Conservation (phyloP, 2,113 vertebrate genomes). For the Calidris pygmaea region DNA sequence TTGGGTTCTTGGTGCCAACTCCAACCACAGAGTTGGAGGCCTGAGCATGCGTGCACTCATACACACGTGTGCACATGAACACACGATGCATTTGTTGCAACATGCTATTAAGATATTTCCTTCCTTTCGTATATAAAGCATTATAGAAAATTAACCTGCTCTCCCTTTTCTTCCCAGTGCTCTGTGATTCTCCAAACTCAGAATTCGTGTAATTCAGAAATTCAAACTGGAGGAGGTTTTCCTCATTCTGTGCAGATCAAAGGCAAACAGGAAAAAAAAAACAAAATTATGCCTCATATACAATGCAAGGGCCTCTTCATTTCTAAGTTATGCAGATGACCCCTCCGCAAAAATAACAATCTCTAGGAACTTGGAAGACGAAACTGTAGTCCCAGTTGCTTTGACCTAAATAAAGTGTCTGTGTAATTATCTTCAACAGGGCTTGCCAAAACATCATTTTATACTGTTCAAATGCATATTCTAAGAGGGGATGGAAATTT, state of each 20-base stretch:
- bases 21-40: slow-evolving; percentile 39
- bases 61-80: not conserved
- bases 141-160: not conserved
- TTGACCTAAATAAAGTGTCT: slow-evolving; percentile 60
- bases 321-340: slow-evolving; percentile 54
- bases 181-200: not conserved
- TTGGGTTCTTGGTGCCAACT: not conserved
- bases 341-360: slow-evolving; percentile 27
- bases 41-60: not conserved
- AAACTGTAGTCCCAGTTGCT: slow-evolving; percentile 36
- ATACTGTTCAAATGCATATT: slow-evolving; percentile 62
- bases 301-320: not conserved
- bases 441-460: slow-evolving; percentile 67
- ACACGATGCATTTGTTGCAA: not conserved
- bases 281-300: not conserved
- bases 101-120: not conserved
- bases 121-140: not conserved
- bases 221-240: slow-evolving; percentile 5
- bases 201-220: not conserved
- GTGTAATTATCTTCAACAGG: slow-evolving; percentile 33
- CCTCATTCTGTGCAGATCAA: slow-evolving; percentile 3
- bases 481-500: slow-evolving; percentile 30
- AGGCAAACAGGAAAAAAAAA: not conserved
- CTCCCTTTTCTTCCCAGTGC: slow-evolving; percentile 2
- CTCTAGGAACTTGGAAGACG: slow-evolving; percentile 58